Percentiles rank a stretch among this genome's conserved stretches.
These are phyloP conservation scores for Parascotia fuliginaria DNA, from an alignment of 2,888 invertebrate species.

Conservation along the genomic window DNA sequence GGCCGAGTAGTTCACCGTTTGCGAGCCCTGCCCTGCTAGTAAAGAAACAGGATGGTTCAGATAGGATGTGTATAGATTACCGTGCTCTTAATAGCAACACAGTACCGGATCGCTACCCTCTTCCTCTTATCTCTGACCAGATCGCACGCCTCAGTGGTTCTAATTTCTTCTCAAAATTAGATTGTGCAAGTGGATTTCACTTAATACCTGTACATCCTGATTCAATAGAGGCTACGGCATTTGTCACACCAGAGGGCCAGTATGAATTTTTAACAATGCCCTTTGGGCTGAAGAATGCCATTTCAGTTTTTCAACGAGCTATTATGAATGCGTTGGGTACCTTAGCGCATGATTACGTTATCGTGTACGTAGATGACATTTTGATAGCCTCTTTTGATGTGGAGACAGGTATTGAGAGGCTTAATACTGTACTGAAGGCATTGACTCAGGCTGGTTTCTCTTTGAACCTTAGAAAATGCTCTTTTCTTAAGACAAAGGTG, in stretches of 20 bases:
- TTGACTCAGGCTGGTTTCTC: slow-evolving; percentile 28
- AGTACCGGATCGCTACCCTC: background rate
- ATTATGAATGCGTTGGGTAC: slow-evolving; percentile 29
- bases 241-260: slow-evolving; percentile 6
- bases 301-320: slow-evolving; percentile 24
- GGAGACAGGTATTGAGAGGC: slow-evolving; percentile 13
- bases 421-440: slow-evolving; percentile 8
- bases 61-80: slow-evolving; percentile 5
- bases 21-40: slow-evolving; percentile 1
- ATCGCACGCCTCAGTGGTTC: background rate
- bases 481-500: slow-evolving; percentile 24
- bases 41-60: slow-evolving; percentile 2
- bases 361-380: slow-evolving; percentile 33
- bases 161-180: background rate
- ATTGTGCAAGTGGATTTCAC: slow-evolving; percentile 3
- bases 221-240: slow-evolving; percentile 5
- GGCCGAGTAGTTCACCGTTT: slow-evolving; percentile 17
- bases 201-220: background rate
- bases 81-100: slow-evolving; percentile 3
- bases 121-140: background rate
- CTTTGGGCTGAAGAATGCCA: slow-evolving; percentile 20
- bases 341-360: slow-evolving; percentile 8
- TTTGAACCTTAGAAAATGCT: slow-evolving; percentile 35
- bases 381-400: slow-evolving; percentile 4
- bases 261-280: slow-evolving; percentile 27